phyloP scores from a whole-genome alignment of 2,113 vertebrate genomes.

The Leucopternis melanops region DNA sequence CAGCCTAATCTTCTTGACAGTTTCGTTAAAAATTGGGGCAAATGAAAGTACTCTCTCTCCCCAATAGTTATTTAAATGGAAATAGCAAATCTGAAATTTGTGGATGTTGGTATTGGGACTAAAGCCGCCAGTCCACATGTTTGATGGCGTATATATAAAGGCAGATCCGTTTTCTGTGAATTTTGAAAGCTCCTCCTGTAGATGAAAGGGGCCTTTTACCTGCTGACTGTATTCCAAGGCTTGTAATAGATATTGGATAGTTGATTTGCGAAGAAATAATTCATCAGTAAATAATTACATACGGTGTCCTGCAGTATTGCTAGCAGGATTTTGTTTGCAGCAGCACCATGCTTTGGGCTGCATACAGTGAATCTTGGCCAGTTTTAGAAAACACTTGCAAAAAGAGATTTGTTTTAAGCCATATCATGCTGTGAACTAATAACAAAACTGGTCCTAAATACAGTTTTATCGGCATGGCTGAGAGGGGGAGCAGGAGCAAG shows the following conservation, averaged over 20 bases:
- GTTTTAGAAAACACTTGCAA: neutral
- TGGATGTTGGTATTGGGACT: neutral
- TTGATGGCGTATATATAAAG: neutral
- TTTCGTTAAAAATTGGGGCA: neutral
- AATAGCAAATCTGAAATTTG: neutral
- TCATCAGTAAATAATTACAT: neutral
- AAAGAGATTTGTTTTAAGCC: neutral
- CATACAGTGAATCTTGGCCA: neutral
- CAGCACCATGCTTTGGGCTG: neutral
- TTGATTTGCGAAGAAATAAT: neutral
- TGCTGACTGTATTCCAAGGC: neutral
- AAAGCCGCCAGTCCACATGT: neutral
- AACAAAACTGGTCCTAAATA: neutral
- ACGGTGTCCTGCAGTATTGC: neutral
- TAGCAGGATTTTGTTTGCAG: neutral
- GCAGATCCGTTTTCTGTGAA: neutral
- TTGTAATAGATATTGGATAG: neutral
- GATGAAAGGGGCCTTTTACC: neutral
- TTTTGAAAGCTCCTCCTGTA: neutral
- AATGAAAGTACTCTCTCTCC: neutral
- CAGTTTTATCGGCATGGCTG: neutral
- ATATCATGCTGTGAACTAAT: neutral
- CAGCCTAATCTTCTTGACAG: neutral
- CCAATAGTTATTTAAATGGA: neutral
- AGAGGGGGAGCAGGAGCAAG: neutral